Percentiles rank a stretch among this genome's conserved stretches.
Evolutionary conservation across 2,113 vertebrate genomes (phyloP).

Genomic region (Gymnocephalus cernua): DNA sequence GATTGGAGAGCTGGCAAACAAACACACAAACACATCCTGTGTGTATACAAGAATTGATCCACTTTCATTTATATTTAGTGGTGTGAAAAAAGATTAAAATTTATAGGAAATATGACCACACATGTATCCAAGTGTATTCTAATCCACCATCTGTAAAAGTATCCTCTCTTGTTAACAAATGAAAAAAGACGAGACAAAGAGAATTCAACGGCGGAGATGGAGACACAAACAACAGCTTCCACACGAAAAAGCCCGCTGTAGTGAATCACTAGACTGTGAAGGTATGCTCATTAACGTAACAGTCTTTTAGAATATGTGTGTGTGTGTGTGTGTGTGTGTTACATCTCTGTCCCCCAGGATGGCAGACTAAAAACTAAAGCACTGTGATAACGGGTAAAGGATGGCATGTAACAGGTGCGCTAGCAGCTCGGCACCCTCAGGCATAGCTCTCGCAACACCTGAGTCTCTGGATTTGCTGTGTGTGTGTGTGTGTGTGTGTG

Average conservation of each 20-base stretch:
- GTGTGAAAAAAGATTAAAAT: not conserved
- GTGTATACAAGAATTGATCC: not conserved
- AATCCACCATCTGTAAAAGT: slow-evolving; percentile 6
- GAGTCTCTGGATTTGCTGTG: slow-evolving; percentile 19
- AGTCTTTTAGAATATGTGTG: slow-evolving; percentile 2
- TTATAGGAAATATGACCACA: not conserved
- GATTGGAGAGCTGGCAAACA: slow-evolving; percentile 47
- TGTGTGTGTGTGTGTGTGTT: slow-evolving; percentile 13
- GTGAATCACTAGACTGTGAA: slow-evolving; percentile 72
- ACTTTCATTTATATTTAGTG: not conserved
- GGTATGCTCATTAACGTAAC: slow-evolving; percentile 59
- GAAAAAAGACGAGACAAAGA: slow-evolving; percentile 46
- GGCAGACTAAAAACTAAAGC: slow-evolving; percentile 3
- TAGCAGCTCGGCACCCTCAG: slow-evolving; percentile 33
- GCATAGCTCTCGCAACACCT: slow-evolving; percentile 23
- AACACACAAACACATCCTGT: slow-evolving; percentile 11
- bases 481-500: slow-evolving; percentile 40
- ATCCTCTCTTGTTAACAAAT: slow-evolving; percentile 30
- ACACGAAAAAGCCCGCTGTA: slow-evolving; percentile 35
- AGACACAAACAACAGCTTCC: slow-evolving; percentile 57
- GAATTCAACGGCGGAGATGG: slow-evolving; percentile 36
- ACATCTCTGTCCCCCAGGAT: not conserved
- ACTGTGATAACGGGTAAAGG: slow-evolving; percentile 15
- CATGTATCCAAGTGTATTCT: not conserved
- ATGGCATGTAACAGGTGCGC: slow-evolving; percentile 50